Evolutionary conservation across 1,140 invertebrate species (phyloP).

Genomic region (Psilanteris sp.): DNA sequence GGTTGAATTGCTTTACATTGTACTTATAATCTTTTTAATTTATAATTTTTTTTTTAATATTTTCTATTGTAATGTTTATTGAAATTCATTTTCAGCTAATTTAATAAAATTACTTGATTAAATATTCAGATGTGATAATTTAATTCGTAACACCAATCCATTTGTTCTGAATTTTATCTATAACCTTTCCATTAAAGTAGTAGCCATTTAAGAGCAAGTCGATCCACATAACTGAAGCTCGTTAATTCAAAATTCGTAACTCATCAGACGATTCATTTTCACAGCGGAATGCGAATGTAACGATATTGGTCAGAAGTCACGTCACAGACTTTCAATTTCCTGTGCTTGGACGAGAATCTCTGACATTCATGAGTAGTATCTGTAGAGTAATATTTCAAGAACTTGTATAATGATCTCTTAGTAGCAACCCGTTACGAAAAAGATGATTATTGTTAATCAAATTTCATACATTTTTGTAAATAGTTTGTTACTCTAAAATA

Average conservation of each 20-base stretch:
- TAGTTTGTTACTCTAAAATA: no score
- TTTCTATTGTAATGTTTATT: no score
- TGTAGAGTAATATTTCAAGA: constrained; percentile 60
- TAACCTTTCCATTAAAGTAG: constrained; percentile 45
- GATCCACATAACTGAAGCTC: constrained; percentile 50
- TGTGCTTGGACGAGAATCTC: constrained; percentile 60
- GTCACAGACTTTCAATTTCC: constrained; percentile 69
- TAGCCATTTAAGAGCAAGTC: constrained; percentile 36
- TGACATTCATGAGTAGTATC: constrained; percentile 59
- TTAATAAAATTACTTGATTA: no score
- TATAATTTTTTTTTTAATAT: no score
- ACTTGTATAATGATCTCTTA: constrained; percentile 49
- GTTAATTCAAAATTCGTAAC: constrained; percentile 66
- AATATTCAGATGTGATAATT: no score
- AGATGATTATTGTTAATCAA: constrained; percentile 31
- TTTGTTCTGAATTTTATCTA: constrained; percentile 11
- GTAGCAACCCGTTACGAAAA: constrained; percentile 48
- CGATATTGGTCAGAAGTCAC: constrained; percentile 65
- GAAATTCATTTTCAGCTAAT: no score
- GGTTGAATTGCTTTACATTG: no score
- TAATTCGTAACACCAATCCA: no score
- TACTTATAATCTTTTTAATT: no score
- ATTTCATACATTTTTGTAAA: no score
- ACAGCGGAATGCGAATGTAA: constrained; percentile 50
- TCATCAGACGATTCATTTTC: constrained; percentile 62